Percentiles rank a stretch among this genome's conserved stretches.
phyloP scores from a whole-genome alignment of 2,113 vertebrate genomes.

The Erinaceus europaeus region DNA sequence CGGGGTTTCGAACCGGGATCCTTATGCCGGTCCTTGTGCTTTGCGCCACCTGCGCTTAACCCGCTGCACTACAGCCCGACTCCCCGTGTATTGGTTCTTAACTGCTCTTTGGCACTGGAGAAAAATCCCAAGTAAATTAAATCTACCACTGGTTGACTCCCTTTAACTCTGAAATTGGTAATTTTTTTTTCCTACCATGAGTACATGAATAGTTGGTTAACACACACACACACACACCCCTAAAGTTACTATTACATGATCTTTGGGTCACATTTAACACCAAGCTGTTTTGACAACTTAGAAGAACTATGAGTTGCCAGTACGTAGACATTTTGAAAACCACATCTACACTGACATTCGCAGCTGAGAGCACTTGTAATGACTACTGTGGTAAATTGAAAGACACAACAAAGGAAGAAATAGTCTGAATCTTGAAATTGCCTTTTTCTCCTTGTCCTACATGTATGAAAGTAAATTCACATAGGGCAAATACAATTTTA shows the following conservation, averaged over 20 bases:
- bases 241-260: conserved; percentile 5
- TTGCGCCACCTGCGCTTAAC: no score
- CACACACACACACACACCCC: no score
- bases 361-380: conserved; percentile 12
- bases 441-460: neutral
- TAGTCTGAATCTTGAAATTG: neutral
- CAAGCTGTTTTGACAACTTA: neutral
- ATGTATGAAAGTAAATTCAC: conserved; percentile 5
- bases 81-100: neutral
- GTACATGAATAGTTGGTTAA: no score
- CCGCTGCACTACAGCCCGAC: no score
- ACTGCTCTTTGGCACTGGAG: conserved; percentile 11
- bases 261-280: neutral
- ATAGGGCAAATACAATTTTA: neutral
- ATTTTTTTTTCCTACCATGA: neutral
- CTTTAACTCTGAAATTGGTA: neutral
- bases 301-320: neutral
- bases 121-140: conserved; percentile 16
- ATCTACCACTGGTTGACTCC: neutral
- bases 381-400: conserved; percentile 19
- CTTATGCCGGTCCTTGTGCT: no score
- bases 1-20: no score
- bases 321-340: neutral
- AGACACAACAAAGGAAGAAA: neutral
- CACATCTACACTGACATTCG: conserved; percentile 4